A percentile compares a stretch with the other conserved stretches of the same genome.
phyloP scores from a whole-genome alignment of 2,797 vertebrate genomes.

The Gymnoscopelus braueri region DNA sequence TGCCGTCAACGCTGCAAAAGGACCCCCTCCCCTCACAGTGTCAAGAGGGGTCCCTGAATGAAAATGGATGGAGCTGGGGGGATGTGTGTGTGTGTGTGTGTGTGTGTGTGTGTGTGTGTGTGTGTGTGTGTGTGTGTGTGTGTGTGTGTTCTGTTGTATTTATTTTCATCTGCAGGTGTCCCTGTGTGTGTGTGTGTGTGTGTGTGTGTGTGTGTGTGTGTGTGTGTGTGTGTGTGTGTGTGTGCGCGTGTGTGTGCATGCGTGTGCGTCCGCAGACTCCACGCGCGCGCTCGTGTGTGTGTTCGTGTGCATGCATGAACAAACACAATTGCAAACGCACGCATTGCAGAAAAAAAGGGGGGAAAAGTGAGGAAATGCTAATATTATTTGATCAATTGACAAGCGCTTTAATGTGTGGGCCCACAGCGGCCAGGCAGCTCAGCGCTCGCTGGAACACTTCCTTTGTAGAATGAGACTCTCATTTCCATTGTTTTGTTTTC shows the following conservation, averaged over 20 bases:
- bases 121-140: constrained; percentile 5
- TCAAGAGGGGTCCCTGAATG: constrained; percentile 40
- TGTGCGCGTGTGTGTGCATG: neutral
- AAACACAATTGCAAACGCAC: constrained; percentile 20
- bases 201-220: neutral
- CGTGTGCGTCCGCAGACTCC: neutral
- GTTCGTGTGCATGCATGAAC: neutral
- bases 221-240: neutral
- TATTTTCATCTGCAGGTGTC: neutral
- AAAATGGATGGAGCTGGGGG: constrained; percentile 57
- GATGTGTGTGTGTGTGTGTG: neutral
- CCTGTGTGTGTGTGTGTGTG: constrained; percentile 5
- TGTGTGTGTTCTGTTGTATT: neutral
- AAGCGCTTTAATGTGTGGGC: constrained; percentile 69
- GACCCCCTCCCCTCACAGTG: constrained; percentile 23
- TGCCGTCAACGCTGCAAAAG: constrained; percentile 43
- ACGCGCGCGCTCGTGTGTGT: neutral
- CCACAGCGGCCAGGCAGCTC: constrained; percentile 36
- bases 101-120: constrained; percentile 16
- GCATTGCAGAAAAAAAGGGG: constrained; percentile 26
- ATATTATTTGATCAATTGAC: constrained; percentile 70
- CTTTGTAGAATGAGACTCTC: constrained; percentile 56
- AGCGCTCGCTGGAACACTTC: constrained; percentile 33
- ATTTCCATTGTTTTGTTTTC: constrained; percentile 61
- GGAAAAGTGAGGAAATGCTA: constrained; percentile 53